Conservation (phyloP, 1,140 invertebrate species). For the Magallana ariakensis region DNA sequence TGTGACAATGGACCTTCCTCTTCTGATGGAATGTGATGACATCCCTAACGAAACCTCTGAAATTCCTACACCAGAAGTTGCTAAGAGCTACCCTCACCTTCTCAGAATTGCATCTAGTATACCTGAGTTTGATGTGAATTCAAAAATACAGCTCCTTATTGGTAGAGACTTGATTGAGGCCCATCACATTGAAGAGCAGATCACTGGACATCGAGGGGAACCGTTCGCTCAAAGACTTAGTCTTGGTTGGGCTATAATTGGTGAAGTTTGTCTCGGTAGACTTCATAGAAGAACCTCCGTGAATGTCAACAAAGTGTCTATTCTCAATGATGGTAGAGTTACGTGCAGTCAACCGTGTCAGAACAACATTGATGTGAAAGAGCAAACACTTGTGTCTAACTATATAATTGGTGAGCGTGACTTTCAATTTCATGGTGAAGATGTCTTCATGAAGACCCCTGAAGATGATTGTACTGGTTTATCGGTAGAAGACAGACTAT, state of each 20-base stretch:
- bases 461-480: slow-evolving; percentile 49
- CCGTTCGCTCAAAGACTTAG: slow-evolving; percentile 59
- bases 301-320: background rate
- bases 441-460: slow-evolving; percentile 40
- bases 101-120: slow-evolving; percentile 39
- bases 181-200: slow-evolving; percentile 57
- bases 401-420: slow-evolving; percentile 2
- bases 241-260: slow-evolving; percentile 62
- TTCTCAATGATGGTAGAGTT: slow-evolving; percentile 30
- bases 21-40: slow-evolving; percentile 50
- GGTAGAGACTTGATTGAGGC: slow-evolving; percentile 58
- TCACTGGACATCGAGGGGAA: slow-evolving; percentile 27
- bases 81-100: slow-evolving; percentile 36
- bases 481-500: slow-evolving; percentile 51
- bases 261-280: slow-evolving; percentile 56
- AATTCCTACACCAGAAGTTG: slow-evolving; percentile 51
- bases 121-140: slow-evolving; percentile 41
- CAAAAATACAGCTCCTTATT: slow-evolving; percentile 54
- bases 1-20: slow-evolving; percentile 2
- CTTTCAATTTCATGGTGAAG: slow-evolving; percentile 3
- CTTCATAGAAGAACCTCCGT: slow-evolving; percentile 24
- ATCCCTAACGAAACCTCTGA: slow-evolving; percentile 50
- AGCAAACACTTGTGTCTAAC: background rate
- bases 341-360: slow-evolving; percentile 44
- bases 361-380: slow-evolving; percentile 33